A percentile compares a stretch with the other conserved stretches of the same genome.
Conservation (phyloP, 2,888 invertebrate species). For the Isotomurus palustris region DNA sequence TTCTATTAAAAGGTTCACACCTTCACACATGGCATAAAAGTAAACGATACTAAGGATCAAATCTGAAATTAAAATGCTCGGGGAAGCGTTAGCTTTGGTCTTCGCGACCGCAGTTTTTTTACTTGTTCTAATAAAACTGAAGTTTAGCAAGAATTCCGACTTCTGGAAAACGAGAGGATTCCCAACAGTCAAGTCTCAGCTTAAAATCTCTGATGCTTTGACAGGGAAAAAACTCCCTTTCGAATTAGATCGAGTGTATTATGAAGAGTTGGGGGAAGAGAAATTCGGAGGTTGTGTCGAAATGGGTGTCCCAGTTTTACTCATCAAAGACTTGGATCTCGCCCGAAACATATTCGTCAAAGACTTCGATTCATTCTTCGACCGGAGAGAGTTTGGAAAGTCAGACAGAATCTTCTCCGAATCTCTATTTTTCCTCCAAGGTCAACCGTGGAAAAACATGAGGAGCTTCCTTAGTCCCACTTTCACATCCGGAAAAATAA, state of each 20-base stretch:
- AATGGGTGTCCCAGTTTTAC: not conserved
- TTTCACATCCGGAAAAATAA: conserved; percentile 24
- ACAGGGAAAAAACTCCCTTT: not conserved
- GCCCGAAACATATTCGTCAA: not conserved
- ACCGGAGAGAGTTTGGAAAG: not conserved
- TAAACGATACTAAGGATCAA: no score
- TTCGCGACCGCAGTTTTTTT: not conserved
- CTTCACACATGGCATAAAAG: no score
- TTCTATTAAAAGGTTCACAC: no score
- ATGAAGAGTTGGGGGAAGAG: not conserved
- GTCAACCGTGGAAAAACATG: conserved; percentile 18
- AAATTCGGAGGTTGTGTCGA: not conserved
- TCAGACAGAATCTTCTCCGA: conserved; percentile 4
- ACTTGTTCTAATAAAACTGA: not conserved
- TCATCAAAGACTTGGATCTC: conserved; percentile 1
- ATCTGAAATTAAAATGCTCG: no score
- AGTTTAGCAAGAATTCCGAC: not conserved
- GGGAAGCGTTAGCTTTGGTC: no score
- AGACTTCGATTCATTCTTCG: not conserved
- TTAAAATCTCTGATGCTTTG: not conserved
- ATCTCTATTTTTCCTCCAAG: not conserved
- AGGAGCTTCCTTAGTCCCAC: conserved; percentile 14
- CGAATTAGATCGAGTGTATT: not conserved
- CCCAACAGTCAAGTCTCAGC: not conserved
- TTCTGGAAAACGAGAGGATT: not conserved